Conservation (phyloP, 2,113 vertebrate genomes). For the Upupa epops region DNA sequence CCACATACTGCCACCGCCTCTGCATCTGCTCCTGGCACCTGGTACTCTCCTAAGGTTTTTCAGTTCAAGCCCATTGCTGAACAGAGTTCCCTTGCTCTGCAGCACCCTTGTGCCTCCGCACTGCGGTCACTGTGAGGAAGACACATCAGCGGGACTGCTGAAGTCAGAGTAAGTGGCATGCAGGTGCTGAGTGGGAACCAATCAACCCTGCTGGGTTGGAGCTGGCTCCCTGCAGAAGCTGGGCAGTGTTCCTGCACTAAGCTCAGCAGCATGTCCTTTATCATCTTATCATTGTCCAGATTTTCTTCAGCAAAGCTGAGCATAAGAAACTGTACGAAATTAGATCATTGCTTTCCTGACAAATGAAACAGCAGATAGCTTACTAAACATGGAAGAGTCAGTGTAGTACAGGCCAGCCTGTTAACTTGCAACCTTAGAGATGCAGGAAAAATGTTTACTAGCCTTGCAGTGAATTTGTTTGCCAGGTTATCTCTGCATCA, state of each 20-base stretch:
- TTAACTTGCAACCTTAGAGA: neutral
- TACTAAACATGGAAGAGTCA: neutral
- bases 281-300: neutral
- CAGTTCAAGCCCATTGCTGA: accelerated
- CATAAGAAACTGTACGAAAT: neutral
- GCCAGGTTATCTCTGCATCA: neutral
- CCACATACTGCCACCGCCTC: neutral
- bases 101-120: neutral
- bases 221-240: neutral
- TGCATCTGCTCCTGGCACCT: neutral
- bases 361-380: neutral
- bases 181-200: neutral
- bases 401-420: neutral
- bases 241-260: neutral
- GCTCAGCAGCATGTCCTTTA: neutral
- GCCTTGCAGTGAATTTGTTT: neutral
- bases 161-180: neutral
- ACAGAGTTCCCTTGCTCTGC: neutral
- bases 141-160: neutral
- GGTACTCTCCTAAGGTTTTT: neutral
- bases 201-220: neutral
- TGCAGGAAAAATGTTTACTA: neutral
- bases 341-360: neutral
- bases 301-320: neutral
- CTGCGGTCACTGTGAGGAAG: neutral